Evolutionary conservation across 1,140 invertebrate genomes (phyloP).

Genomic region (Drosophila tristis): DNA sequence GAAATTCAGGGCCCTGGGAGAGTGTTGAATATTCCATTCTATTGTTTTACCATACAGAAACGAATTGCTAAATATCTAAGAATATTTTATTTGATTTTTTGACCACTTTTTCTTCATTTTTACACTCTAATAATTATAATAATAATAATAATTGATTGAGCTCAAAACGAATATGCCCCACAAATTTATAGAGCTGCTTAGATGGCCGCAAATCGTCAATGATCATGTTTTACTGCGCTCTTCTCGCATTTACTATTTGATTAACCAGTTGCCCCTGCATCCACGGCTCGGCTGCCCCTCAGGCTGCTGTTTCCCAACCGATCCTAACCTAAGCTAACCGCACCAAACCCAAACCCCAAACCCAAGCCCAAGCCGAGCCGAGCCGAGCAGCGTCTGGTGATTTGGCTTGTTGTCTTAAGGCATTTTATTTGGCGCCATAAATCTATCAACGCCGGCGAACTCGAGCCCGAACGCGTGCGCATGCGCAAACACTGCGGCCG

Average conservation of each 20-base stretch:
- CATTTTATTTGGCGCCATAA: constrained; percentile 84
- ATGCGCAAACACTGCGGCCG: constrained; percentile 68
- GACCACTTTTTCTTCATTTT: not conserved
- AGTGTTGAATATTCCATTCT: too few species aligned
- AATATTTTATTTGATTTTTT: too few species aligned
- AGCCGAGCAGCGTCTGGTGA: constrained; percentile 43
- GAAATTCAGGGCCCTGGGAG: too few species aligned
- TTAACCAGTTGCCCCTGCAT: constrained; percentile 57
- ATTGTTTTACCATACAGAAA: too few species aligned
- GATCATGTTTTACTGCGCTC: constrained; percentile 73
- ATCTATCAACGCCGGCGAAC: constrained; percentile 74
- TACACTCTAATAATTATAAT: not conserved
- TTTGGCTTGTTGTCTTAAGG: constrained; percentile 73
- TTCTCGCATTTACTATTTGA: constrained; percentile 75
- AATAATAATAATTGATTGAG: constrained; percentile 7
- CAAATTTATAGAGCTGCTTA: constrained; percentile 37
- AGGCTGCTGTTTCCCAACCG: constrained; percentile 24
- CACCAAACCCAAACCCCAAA: not conserved
- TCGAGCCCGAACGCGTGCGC: constrained; percentile 68
- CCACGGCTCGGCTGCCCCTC: constrained; percentile 5
- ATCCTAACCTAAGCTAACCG: constrained; percentile 15
- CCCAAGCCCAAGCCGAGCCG: constrained; percentile 11
- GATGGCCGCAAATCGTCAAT: constrained; percentile 56
- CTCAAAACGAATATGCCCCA: constrained; percentile 42
- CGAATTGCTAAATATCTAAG: too few species aligned